phyloP scores from a whole-genome alignment of 2,113 vertebrate species.

The Oreochromis aureus region DNA sequence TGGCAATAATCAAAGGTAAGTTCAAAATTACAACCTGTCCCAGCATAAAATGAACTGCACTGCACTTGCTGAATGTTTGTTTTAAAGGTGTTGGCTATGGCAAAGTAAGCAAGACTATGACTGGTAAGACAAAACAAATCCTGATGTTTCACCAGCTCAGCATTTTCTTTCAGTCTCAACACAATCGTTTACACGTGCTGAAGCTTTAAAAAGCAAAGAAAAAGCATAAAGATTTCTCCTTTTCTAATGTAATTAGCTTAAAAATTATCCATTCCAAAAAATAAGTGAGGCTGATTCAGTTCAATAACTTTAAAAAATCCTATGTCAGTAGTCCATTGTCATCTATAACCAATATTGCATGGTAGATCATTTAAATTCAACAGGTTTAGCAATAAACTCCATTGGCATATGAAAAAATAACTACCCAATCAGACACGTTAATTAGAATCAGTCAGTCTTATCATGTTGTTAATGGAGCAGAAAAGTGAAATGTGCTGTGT shows the following conservation, averaged over 20 bases:
- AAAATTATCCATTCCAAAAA: background rate
- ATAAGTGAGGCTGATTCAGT: background rate
- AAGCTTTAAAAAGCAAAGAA: background rate
- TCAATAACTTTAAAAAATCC: background rate
- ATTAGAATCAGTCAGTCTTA: background rate
- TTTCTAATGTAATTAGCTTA: background rate
- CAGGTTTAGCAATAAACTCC: background rate
- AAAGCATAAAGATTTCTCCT: background rate
- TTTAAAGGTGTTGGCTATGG: background rate
- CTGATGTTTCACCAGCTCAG: background rate
- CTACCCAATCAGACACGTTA: background rate
- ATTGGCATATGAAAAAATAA: background rate
- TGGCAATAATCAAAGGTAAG: background rate
- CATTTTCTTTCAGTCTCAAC: background rate
- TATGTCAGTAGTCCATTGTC: background rate
- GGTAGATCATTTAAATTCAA: background rate
- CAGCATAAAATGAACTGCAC: background rate
- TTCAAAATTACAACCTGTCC: background rate
- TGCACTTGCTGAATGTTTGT: background rate
- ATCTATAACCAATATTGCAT: background rate
- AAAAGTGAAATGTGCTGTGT: constrained; percentile 60
- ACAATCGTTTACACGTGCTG: background rate
- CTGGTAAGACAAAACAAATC: background rate
- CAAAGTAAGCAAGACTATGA: background rate
- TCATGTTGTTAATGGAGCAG: constrained; percentile 27